These are phyloP conservation scores for Drosophila trapezifrons DNA, from an alignment of 1,140 invertebrate genomes.

Conservation along the genomic window DNA sequence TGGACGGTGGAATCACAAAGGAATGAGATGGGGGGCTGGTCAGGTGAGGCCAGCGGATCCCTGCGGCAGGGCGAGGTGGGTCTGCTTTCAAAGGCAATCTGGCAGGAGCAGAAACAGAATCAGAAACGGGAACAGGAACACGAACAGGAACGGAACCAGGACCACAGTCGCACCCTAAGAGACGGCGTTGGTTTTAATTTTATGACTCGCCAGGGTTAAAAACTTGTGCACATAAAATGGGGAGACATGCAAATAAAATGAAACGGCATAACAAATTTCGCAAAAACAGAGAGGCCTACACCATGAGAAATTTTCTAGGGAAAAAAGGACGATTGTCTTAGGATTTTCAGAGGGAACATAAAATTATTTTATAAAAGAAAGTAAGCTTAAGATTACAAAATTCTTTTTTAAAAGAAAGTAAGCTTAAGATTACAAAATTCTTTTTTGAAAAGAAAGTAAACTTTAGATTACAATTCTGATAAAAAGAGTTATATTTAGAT, in stretches of 20 bases:
- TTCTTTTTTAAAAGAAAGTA: too few species aligned
- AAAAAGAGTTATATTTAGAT: too few species aligned
- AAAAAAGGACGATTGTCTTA: too few species aligned
- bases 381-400: not conserved
- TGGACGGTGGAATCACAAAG: slow-evolving; percentile 6
- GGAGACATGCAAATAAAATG: slow-evolving; percentile 58
- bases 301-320: not conserved
- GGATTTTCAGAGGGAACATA: not conserved
- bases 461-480: too few species aligned
- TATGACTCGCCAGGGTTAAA: slow-evolving; percentile 74
- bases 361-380: not conserved
- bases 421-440: not conserved
- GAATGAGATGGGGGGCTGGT: slow-evolving; percentile 5
- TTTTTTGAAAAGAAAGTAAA: too few species aligned
- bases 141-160: slow-evolving; percentile 21
- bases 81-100: slow-evolving; percentile 54
- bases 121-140: slow-evolving; percentile 8
- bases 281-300: slow-evolving; percentile 20
- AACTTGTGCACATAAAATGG: slow-evolving; percentile 64
- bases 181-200: slow-evolving; percentile 72
- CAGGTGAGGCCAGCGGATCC: slow-evolving; percentile 46
- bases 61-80: slow-evolving; percentile 33
- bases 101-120: slow-evolving; percentile 2
- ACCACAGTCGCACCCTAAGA: slow-evolving; percentile 63
- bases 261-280: slow-evolving; percentile 46